Base-by-base conservation (phyloP, 2,888 invertebrate genomes). In the Phymatocera aterrima region DNA sequence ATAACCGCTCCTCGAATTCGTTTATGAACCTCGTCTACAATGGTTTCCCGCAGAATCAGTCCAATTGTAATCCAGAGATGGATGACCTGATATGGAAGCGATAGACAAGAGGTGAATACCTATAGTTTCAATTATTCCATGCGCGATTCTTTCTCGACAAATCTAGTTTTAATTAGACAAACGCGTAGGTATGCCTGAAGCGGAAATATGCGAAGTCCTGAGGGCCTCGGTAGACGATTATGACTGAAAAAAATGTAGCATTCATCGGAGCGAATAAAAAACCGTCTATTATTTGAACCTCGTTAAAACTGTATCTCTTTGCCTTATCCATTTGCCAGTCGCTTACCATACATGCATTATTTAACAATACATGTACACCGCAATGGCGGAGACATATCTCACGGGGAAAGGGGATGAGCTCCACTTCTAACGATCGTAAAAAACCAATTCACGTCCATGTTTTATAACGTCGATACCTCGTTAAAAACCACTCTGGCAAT, bases 401-500 rank as follows among this genome's bases (percentile, higher is more conserved):
- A 65, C n/a, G 21, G 3, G 24, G 15, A 40, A 65, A 21, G 37
- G 68, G 24, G 40, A 34, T 51, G 43, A 72, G 48, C 34, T 72
- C 48, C 51, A 21, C 43, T 68, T 72, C 40, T 72, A 72, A 72
- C 72, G 48, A 72, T 72, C 48, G 72, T 31, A 72, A 72, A 72
- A 72, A 48, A 51, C 37, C 5, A 48, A 72, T 51, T 34, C 43
- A 28, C 51, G n/a, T 72, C 4, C 12, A 10, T 18, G 21, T 72
- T 51, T 72, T 51, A 72, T 43, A 48, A 51, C 31, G 48, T 46
- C 21, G 21, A 5, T 8, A 34, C 51, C 72, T 72, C 72, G 72
- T 72, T 72, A 72, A 72, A 72, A 72, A 72, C 72, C 72, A 72
- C 72, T 72, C 51, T 48, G 48, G 48, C 51, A 72, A 72, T 72